Percentiles rank a stretch among this genome's conserved stretches.
Conservation (phyloP, 2,113 vertebrate species). For the Silurus meridionalis region DNA sequence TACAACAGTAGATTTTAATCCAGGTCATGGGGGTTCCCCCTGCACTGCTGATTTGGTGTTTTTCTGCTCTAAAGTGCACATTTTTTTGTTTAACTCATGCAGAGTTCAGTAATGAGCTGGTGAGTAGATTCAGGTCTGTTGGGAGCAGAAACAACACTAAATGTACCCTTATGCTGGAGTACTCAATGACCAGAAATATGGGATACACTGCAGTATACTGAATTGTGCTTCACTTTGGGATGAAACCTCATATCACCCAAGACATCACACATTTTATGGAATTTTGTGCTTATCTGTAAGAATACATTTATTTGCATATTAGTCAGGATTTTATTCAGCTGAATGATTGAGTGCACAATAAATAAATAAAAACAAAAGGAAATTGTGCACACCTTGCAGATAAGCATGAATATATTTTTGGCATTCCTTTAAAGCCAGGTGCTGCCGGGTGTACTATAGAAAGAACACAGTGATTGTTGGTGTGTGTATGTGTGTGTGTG, state of each 20-base stretch:
- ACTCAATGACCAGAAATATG: not conserved
- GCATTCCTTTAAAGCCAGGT: not conserved
- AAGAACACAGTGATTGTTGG: conserved; percentile 46
- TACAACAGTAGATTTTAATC: conserved; percentile 2
- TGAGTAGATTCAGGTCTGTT: conserved; percentile 8
- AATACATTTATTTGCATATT: not conserved
- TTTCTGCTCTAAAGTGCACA: conserved; percentile 6
- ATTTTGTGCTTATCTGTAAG: conserved; percentile 17
- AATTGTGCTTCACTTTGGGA: conserved; percentile 23
- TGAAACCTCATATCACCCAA: not conserved
- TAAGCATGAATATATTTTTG: not conserved
- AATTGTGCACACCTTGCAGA: conserved; percentile 14
- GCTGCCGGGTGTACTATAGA: conserved; percentile 48
- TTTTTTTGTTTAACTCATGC: conserved; percentile 25
- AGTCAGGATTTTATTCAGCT: not conserved
- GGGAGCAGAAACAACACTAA: conserved; percentile 1
- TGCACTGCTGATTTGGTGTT: conserved; percentile 16
- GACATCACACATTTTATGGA: not conserved
- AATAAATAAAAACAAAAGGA: not conserved
- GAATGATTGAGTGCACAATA: not conserved
- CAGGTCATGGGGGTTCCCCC: not conserved
- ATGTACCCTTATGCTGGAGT: not conserved
- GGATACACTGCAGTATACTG: conserved; percentile 23
- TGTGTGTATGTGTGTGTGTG: conserved; percentile 38
- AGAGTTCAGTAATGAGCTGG: conserved; percentile 3